Percentiles rank a stretch among this genome's conserved stretches.
Conservation (phyloP, 2,113 vertebrate genomes). For the Nycticebus coucang region DNA sequence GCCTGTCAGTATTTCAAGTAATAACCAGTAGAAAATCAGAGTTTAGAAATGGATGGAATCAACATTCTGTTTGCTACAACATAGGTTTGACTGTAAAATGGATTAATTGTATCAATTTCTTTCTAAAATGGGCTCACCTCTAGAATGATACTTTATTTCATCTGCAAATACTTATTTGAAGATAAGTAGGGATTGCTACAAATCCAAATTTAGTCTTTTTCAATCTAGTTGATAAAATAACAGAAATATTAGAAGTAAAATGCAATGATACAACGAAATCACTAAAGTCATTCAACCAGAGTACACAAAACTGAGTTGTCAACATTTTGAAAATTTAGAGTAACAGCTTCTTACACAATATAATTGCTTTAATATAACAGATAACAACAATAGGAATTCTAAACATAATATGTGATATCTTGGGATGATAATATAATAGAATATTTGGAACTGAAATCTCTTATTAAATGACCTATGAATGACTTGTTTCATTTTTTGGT, state of each 20-base stretch:
- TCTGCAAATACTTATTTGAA: neutral
- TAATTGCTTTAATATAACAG: neutral
- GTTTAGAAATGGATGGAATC: neutral
- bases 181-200: neutral
- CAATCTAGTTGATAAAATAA: neutral
- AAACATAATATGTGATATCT: neutral
- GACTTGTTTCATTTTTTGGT: neutral
- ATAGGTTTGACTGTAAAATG: neutral
- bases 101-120: neutral
- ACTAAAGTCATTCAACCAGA: neutral
- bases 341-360: neutral
- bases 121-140: neutral
- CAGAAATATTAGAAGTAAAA: neutral
- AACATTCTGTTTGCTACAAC: neutral
- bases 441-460: neutral
- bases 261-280: neutral
- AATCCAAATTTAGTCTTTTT: neutral
- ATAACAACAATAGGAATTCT: neutral
- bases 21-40: neutral
- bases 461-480: neutral
- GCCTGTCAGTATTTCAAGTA: neutral
- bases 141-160: neutral
- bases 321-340: neutral
- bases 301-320: neutral
- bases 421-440: neutral